Evolutionary conservation across 2,797 vertebrate species (phyloP).

Genomic region (Tarsius wallacei): DNA sequence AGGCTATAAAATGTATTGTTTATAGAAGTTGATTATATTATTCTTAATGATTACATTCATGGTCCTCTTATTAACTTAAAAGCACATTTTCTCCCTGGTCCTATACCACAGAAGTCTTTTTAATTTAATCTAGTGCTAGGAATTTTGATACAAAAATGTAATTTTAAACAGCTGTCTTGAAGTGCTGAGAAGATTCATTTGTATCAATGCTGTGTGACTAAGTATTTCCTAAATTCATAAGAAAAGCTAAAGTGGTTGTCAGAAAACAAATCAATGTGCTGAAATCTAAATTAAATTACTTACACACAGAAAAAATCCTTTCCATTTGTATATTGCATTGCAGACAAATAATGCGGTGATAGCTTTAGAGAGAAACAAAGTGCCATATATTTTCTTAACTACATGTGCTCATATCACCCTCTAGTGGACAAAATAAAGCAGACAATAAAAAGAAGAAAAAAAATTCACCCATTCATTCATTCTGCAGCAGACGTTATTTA

Average conservation of each 20-base stretch:
- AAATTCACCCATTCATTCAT: neutral
- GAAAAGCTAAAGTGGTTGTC: neutral
- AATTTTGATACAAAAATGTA: constrained; percentile 28
- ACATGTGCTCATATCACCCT: constrained; percentile 62
- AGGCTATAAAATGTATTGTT: neutral
- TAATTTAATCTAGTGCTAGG: neutral
- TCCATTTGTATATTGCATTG: constrained; percentile 19
- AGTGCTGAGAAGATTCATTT: neutral
- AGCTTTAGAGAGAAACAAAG: constrained; percentile 20
- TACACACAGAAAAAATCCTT: neutral
- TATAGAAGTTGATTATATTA: neutral
- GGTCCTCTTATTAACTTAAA: neutral
- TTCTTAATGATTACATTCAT: neutral
- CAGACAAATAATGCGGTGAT: neutral
- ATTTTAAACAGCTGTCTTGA: constrained; percentile 34
- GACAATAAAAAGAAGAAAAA: neutral
- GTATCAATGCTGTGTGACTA: neutral
- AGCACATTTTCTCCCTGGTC: neutral
- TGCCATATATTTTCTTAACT: constrained; percentile 50
- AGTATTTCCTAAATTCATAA: constrained; percentile 29
- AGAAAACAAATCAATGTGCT: constrained; percentile 35
- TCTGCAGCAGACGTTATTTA: neutral
- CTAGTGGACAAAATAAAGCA: constrained; percentile 73
- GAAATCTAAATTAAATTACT: neutral
- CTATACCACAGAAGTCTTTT: neutral